These are phyloP conservation scores for Solen grandis DNA, from an alignment of 1,140 invertebrate genomes.

Conservation along the genomic window DNA sequence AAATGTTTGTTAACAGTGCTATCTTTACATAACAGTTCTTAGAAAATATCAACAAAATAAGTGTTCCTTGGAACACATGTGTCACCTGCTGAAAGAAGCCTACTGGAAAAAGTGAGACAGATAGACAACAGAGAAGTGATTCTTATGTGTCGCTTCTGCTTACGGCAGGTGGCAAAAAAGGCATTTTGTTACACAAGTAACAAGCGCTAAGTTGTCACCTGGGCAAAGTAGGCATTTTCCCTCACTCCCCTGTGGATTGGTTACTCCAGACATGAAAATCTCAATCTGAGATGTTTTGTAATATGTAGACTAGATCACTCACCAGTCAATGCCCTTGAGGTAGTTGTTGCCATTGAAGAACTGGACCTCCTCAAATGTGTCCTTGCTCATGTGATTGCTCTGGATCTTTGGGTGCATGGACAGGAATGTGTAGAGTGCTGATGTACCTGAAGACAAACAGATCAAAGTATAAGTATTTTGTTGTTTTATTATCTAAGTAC, in stretches of 20 bases:
- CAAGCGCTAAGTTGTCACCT: too few species aligned
- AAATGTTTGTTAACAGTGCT: too few species aligned
- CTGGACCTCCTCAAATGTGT: constrained; percentile 99
- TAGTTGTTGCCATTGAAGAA: constrained; percentile 99
- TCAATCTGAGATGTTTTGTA: too few species aligned
- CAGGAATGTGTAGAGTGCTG: constrained; percentile 97
- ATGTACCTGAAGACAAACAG: constrained; percentile 87
- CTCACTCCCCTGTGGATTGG: too few species aligned
- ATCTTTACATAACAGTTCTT: neutral
- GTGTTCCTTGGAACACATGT: too few species aligned
- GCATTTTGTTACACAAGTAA: too few species aligned
- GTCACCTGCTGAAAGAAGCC: too few species aligned
- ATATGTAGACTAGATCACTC: constrained; percentile 76
- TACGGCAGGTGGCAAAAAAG: too few species aligned
- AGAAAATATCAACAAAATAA: neutral
- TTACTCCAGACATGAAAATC: neutral
- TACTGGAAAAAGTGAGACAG: too few species aligned
- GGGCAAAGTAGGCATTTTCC: too few species aligned
- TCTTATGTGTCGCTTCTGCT: too few species aligned
- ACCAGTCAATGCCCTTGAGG: constrained; percentile 96
- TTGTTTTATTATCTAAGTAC: neutral
- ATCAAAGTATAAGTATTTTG: neutral
- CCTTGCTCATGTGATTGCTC: constrained; percentile 94
- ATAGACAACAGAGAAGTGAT: too few species aligned
- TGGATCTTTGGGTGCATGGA: constrained; percentile 96